Evolutionary conservation across 2,113 vertebrate genomes (phyloP), one percentile per base, ranked within the genome.

Genomic region (Tenebrosternarchus preto): DNA sequence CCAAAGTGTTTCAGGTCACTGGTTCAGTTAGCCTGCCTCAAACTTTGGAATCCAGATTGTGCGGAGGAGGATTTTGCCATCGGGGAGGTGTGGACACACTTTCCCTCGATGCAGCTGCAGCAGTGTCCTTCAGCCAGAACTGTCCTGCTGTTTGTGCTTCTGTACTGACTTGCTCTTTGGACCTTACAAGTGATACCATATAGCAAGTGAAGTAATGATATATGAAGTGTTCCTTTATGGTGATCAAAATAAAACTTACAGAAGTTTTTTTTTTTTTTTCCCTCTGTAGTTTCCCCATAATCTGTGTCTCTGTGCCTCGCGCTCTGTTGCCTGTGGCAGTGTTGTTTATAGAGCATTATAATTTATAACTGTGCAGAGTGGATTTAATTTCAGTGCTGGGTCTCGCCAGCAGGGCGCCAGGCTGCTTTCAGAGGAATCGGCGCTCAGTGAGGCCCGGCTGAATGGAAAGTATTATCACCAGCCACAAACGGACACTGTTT

Each of bases 311-410:
- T 80, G 22, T 60, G 59, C 63, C 33, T 76, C 73, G 82, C 33
- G 29, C 43, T 83, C 63, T 77, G 86, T 94, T 93, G 94, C 95
- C 94, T 94, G 92, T 94, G 94, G 95, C 94, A 94, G 94, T 95
- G 93, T 96, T 96, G 95, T 96, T 95, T 96, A 96, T 95, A 94
- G 94, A 95, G 94, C 94, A 95, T 95, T 95, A 95, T 95, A 95
- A 96, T 96, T 96, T 96, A 96, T 96, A 96, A 96, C 95, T 95
- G 94, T 95, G 94, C 93, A 95, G 94, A 96, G 95, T 95, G 95
- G 95, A 96, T 96, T 96, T 95, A 95, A 95, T 96, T 96, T 96
- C 94, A 94, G 92, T 84, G 90, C 94, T 93, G 94, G 93, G 94
- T 92, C 95, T 96, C 95, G 94, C 94, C 95, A 95, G 93, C 93